Evolutionary conservation across 2,797 vertebrate species (phyloP), one percentile per base, ranked within the genome.

Genomic region (Fistularia tabacaria): DNA sequence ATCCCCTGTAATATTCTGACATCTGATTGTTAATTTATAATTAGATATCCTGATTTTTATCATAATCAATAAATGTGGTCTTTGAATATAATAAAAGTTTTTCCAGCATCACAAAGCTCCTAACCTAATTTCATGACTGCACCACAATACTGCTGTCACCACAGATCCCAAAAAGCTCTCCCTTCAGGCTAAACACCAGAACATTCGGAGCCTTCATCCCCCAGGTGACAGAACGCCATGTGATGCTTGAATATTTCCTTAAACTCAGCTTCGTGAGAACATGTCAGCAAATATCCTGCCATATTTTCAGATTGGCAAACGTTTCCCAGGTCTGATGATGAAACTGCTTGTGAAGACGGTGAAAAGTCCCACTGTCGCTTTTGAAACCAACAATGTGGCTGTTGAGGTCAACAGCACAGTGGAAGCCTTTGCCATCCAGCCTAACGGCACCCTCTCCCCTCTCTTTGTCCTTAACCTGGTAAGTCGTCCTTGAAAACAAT

Each of bases 391-490:
- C 66, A 88, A 82, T 0, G 7, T 55, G 12, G 91, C 81, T 0
- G 15, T 89, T 44, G 66, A 86, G 57, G 72, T 66, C 12, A 49
- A 5, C 0, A 13, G 60, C 61, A 73, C 77, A 0, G 57, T 90
- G 59, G 88, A 87, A 0, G 89, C 88, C 37, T 91, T 81, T 9
- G 90, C 87, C 12, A 86, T 92, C 64, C 88, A 87, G 59, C 66
- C 77, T 57, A 89, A 92, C 42, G 6, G 37, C 52, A 86, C 85
- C 0, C 88, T 91, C 0, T 54, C 84, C 12, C 86, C 87, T 7
- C 85, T 92, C 38, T 92, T 92, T 46, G 62, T 90, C 45, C 79
- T 91, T 0, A 85, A 87, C 59, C 1, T 91, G 87, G 91, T 91
- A 59, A 39, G 87, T 81, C n/a, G 9, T 11, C 44, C 36, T 1